Percentiles rank a stretch among this genome's conserved stretches.
phyloP scores from a whole-genome alignment of 2,113 vertebrate species.

The Cnemophilus loriae region DNA sequence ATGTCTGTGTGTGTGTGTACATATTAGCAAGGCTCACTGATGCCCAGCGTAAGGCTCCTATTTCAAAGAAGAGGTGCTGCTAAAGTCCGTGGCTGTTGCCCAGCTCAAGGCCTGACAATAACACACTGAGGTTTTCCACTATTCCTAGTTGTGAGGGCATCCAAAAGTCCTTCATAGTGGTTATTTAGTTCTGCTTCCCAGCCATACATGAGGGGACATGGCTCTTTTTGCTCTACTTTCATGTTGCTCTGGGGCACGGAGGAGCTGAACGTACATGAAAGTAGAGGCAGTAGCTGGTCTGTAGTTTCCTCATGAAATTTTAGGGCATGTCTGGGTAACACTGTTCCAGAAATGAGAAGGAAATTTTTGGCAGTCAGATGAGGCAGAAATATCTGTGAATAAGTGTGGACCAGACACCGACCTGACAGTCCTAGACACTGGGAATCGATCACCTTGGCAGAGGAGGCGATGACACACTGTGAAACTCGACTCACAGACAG shows the following conservation, averaged over 20 bases:
- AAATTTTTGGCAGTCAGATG: not conserved
- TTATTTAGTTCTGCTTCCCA: not conserved
- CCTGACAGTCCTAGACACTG: not conserved
- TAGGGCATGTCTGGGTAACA: not conserved
- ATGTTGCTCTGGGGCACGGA: not conserved
- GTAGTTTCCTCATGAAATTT: conserved; percentile 3
- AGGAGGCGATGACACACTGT: not conserved
- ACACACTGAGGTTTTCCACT: not conserved
- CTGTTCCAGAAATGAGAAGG: not conserved
- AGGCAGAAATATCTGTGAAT: not conserved
- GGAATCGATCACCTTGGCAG: conserved; percentile 10
- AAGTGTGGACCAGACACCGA: not conserved
- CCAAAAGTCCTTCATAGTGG: accelerated
- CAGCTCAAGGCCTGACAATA: not conserved
- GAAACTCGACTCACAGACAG: not conserved
- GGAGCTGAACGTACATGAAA: not conserved
- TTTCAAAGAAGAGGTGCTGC: not conserved
- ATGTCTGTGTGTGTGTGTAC: not conserved
- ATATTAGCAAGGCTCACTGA: not conserved
- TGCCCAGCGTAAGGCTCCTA: not conserved
- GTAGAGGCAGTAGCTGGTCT: not conserved
- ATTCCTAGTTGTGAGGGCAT: not conserved
- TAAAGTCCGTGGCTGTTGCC: not conserved
- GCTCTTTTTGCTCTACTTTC: not conserved
- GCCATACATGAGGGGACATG: accelerated